These are phyloP conservation scores for Synergus laeviventris DNA, from an alignment of 2,888 invertebrate genomes.

Conservation along the genomic window DNA sequence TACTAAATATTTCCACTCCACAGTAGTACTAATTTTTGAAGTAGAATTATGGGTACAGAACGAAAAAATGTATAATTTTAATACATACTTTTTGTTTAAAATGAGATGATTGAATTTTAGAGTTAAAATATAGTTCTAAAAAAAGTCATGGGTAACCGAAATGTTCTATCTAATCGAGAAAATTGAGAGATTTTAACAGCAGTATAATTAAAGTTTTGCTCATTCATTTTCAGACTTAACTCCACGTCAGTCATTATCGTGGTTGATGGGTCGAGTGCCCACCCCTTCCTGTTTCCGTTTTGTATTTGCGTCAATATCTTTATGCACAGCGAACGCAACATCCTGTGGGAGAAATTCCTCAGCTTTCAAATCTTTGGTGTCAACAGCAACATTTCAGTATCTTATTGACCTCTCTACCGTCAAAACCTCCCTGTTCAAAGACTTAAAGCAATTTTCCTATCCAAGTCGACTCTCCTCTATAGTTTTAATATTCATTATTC, in stretches of 20 bases:
- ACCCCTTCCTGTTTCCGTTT: conserved; percentile 36
- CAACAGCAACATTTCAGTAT: background rate
- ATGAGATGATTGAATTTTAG: no score
- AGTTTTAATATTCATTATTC: background rate
- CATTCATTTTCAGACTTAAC: background rate
- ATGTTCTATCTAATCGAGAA: background rate
- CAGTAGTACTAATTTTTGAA: no score
- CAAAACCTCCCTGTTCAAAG: background rate
- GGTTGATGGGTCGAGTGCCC: background rate
- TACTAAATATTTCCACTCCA: no score
- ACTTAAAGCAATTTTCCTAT: background rate
- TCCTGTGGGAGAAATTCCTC: conserved; percentile 7
- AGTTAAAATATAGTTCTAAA: no score
- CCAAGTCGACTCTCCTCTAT: no score
- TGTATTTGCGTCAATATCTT: conserved; percentile 30
- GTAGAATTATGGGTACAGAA: no score
- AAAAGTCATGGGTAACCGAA: no score
- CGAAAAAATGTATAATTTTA: no score
- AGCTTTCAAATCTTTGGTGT: background rate
- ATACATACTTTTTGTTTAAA: no score
- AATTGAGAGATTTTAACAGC: background rate
- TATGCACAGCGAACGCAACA: conserved; percentile 18
- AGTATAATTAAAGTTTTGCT: background rate
- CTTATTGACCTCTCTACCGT: background rate
- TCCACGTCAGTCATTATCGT: conserved; percentile 5